Percentiles rank a stretch among this genome's conserved stretches.
These are phyloP conservation scores for Protomyctophum bolini DNA, from an alignment of 2,113 vertebrate genomes.

Conservation along the genomic window DNA sequence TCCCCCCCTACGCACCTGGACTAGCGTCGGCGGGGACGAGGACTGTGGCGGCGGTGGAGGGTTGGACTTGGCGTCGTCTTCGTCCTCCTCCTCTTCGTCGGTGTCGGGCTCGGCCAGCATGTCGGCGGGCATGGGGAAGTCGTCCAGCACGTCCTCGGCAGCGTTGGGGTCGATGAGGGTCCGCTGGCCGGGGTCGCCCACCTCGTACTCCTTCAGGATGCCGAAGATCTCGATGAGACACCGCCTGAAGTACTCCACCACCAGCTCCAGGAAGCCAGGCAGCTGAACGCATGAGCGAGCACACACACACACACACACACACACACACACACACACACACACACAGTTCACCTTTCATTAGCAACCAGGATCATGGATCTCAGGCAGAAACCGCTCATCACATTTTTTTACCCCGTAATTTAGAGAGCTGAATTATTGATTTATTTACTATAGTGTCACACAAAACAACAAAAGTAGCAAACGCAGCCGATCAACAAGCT, in stretches of 20 bases:
- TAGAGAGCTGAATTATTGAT: too few species aligned
- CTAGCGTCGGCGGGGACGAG: slow-evolving; percentile 4
- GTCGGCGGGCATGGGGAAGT: slow-evolving; percentile 76
- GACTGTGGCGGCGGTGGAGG: neutral
- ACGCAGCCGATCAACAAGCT: too few species aligned
- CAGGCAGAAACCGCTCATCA: too few species aligned
- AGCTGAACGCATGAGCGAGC: slow-evolving; percentile 75
- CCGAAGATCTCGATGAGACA: slow-evolving; percentile 99
- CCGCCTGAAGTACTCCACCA: slow-evolving; percentile 97
- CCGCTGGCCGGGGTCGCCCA: slow-evolving; percentile 94
- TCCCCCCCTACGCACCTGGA: slow-evolving; percentile 21
- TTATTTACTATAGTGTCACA: too few species aligned
- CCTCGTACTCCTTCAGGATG: slow-evolving; percentile 97
- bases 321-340: slow-evolving; percentile 5
- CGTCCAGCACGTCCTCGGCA: slow-evolving; percentile 80
- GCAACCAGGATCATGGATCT: too few species aligned
- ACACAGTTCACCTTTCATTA: neutral
- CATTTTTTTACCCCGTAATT: too few species aligned
- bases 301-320: neutral
- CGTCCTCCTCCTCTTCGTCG: slow-evolving; percentile 71
- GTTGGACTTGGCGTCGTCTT: slow-evolving; percentile 65
- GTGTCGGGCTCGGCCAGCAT: slow-evolving; percentile 77
- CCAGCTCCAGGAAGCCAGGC: slow-evolving; percentile 93
- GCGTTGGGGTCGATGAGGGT: slow-evolving; percentile 89
- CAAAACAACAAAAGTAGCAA: too few species aligned